phyloP scores from a whole-genome alignment of 2,797 vertebrate species.

The Urocyon cinereoargenteus region DNA sequence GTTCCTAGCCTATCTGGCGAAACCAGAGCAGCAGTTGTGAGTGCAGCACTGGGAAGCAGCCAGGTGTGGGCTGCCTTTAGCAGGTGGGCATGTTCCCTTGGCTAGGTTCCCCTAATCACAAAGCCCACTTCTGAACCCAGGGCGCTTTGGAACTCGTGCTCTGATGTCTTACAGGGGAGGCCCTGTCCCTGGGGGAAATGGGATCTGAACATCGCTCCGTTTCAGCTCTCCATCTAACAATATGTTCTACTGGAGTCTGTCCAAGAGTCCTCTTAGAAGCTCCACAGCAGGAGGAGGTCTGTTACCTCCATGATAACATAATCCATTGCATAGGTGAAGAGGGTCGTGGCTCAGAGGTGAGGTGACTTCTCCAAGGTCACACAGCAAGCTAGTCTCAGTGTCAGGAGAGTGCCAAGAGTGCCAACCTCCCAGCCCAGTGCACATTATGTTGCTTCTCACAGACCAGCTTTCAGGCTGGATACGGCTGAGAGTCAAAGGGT shows the following conservation, averaged over 20 bases:
- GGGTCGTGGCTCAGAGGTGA: neutral
- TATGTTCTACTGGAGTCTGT: neutral
- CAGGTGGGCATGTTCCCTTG: accelerated
- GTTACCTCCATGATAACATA: neutral
- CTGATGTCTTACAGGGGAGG: neutral
- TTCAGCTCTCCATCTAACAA: neutral
- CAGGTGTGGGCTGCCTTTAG: neutral
- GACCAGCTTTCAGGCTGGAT: neutral
- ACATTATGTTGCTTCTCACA: neutral
- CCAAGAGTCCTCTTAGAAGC: neutral
- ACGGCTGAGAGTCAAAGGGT: neutral
- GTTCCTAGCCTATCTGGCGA: neutral
- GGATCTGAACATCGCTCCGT: neutral
- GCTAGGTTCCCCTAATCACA: neutral
- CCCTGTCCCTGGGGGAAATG: neutral
- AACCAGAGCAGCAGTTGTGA: neutral
- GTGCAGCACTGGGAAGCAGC: accelerated
- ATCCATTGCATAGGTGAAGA: neutral
- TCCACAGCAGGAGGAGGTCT: neutral
- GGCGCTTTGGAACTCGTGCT: neutral
- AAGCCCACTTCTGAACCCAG: neutral
- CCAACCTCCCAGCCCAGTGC: neutral
- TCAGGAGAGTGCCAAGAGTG: neutral
- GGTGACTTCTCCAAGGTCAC: neutral
- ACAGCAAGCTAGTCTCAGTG: neutral